These are phyloP conservation scores for Pipistrellus pipistrellus DNA, from an alignment of 2,797 vertebrate genomes.

Conservation along the genomic window DNA sequence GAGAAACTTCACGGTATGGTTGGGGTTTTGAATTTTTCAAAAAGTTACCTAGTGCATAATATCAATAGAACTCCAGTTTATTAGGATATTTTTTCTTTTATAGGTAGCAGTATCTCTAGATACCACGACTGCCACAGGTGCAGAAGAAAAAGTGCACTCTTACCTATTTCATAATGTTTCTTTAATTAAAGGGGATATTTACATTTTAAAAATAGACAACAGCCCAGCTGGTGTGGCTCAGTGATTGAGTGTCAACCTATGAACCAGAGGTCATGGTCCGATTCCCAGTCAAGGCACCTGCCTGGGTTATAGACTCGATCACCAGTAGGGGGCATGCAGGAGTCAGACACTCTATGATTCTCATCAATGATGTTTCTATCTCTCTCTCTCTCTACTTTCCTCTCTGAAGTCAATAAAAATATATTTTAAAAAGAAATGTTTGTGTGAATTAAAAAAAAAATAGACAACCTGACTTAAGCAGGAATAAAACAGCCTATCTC, in stretches of 20 bases:
- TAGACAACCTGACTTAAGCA: background rate
- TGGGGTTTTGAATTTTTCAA: constrained; percentile 7
- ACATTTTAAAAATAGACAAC: constrained; percentile 37
- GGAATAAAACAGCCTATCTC: background rate
- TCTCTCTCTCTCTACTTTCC: too few relatives aligned
- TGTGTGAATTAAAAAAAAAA: constrained; percentile 6
- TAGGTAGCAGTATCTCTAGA: background rate
- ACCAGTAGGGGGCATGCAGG: too few relatives aligned
- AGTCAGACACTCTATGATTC: too few relatives aligned
- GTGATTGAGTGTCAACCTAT: too few relatives aligned
- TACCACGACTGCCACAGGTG: background rate
- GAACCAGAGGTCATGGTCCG: too few relatives aligned
- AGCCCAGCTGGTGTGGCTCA: too few relatives aligned
- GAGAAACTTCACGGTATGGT: background rate
- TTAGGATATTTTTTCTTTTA: background rate
- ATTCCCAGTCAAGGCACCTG: too few relatives aligned
- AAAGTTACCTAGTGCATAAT: background rate
- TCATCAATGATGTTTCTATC: too few relatives aligned
- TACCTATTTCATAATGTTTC: background rate
- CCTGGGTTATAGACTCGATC: too few relatives aligned
- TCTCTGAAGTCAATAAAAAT: too few relatives aligned
- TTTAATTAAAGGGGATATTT: constrained; percentile 51
- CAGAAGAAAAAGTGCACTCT: background rate
- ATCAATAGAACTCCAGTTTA: background rate
- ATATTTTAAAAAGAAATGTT: too few relatives aligned